Percentiles rank a stretch among this genome's conserved stretches.
These are phyloP conservation scores for Delichon dasypus DNA, from an alignment of 2,797 vertebrate species.

Conservation along the genomic window DNA sequence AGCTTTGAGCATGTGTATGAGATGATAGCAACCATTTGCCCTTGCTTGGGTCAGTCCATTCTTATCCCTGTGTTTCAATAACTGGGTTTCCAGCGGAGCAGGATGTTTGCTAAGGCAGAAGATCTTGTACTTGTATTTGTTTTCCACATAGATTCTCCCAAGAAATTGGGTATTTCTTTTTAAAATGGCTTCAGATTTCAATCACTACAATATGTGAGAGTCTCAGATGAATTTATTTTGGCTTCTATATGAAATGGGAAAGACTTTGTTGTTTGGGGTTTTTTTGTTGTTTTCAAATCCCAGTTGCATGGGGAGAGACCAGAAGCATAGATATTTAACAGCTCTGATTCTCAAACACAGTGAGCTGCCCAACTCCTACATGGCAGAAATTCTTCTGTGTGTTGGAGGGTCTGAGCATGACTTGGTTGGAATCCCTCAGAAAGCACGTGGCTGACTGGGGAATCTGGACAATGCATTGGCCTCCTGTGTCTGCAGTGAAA, in stretches of 20 bases:
- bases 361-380: background rate
- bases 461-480: background rate
- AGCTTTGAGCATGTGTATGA: background rate
- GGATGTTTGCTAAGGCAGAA: background rate
- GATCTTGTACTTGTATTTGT: background rate
- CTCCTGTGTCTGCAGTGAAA: background rate
- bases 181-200: background rate
- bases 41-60: background rate
- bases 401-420: conserved; percentile 1
- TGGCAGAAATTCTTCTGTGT: conserved; percentile 18
- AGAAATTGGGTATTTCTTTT: background rate
- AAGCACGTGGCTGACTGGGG: background rate
- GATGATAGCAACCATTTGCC: background rate
- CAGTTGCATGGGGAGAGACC: background rate
- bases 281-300: background rate
- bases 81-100: background rate
- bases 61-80: background rate
- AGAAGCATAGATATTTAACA: background rate
- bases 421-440: background rate
- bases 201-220: background rate
- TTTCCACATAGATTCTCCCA: background rate
- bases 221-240: background rate
- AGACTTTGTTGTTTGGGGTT: background rate
- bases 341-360: background rate
- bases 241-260: background rate